phyloP scores from a whole-genome alignment of 2,888 invertebrate species.

The Pachliopta kotzebuea region DNA sequence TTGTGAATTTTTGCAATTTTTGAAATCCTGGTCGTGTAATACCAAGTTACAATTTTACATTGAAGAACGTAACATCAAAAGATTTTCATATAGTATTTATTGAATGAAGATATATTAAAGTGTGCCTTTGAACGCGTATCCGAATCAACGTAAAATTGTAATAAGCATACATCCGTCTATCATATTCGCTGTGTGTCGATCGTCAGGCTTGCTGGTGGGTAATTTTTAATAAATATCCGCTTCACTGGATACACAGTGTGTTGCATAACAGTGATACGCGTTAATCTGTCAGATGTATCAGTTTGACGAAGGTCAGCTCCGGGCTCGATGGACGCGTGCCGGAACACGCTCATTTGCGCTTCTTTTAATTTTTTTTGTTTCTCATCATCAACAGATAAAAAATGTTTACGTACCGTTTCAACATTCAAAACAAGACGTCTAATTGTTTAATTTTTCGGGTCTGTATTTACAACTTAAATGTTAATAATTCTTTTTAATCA shows the following conservation, averaged over 20 bases:
- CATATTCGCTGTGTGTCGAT: constrained; percentile 21
- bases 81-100: background rate
- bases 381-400: constrained; percentile 33
- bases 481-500: too few species aligned
- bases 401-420: constrained; percentile 15
- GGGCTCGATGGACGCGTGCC: constrained; percentile 61
- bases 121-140: background rate
- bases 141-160: constrained; percentile 21
- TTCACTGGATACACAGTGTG: constrained; percentile 42
- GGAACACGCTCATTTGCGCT: constrained; percentile 54
- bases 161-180: constrained; percentile 30
- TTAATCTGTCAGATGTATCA: constrained; percentile 75
- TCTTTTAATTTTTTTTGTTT: constrained; percentile 43
- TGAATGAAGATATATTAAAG: background rate
- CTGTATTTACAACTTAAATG: too few species aligned
- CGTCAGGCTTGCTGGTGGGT: constrained; percentile 16
- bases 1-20: too few species aligned
- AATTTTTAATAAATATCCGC: constrained; percentile 47
- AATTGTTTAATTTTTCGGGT: background rate
- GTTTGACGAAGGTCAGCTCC: constrained; percentile 72
- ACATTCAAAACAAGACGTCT: background rate
- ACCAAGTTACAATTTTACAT: too few species aligned
- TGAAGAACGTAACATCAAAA: background rate
- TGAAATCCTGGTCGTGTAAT: too few species aligned
- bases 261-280: constrained; percentile 67